A percentile compares a stretch with the other conserved stretches of the same genome.
phyloP scores from a whole-genome alignment of 2,113 vertebrate species.

The Ramphastos sulfuratus region DNA sequence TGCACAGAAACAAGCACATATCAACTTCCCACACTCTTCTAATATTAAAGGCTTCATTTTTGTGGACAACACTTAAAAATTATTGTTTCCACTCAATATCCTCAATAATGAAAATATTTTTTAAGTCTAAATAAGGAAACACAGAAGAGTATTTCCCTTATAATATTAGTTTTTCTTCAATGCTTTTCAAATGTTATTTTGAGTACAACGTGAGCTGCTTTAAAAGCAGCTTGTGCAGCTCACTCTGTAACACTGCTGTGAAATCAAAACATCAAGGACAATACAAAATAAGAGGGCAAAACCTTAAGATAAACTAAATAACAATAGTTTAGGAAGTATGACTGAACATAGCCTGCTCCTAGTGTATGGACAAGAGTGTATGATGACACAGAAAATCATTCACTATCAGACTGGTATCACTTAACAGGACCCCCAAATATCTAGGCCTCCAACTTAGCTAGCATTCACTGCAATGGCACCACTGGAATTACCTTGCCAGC shows the following conservation, averaged over 20 bases:
- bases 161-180: conserved; percentile 44
- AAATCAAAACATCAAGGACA: conserved; percentile 46
- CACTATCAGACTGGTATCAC: neutral
- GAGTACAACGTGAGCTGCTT: conserved; percentile 32
- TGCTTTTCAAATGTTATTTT: conserved; percentile 60
- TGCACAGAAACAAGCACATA: conserved; percentile 54
- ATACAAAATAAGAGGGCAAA: conserved; percentile 48
- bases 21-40: conserved; percentile 46
- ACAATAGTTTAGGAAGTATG: conserved; percentile 54
- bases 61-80: conserved; percentile 38
- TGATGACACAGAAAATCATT: conserved; percentile 3
- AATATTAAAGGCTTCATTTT: conserved; percentile 67
- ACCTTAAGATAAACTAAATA: conserved; percentile 53
- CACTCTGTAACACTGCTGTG: neutral
- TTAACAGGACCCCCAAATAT: conserved; percentile 2
- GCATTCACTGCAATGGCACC: neutral
- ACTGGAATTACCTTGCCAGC: neutral
- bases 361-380: neutral
- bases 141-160: conserved; percentile 19
- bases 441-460: neutral
- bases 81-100: conserved; percentile 39
- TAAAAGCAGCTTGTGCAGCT: conserved; percentile 55
- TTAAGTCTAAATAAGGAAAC: neutral
- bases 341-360: neutral
- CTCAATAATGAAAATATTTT: conserved; percentile 20